Conservation (phyloP, 1,140 invertebrate species). For the Procambarus virginalis region DNA sequence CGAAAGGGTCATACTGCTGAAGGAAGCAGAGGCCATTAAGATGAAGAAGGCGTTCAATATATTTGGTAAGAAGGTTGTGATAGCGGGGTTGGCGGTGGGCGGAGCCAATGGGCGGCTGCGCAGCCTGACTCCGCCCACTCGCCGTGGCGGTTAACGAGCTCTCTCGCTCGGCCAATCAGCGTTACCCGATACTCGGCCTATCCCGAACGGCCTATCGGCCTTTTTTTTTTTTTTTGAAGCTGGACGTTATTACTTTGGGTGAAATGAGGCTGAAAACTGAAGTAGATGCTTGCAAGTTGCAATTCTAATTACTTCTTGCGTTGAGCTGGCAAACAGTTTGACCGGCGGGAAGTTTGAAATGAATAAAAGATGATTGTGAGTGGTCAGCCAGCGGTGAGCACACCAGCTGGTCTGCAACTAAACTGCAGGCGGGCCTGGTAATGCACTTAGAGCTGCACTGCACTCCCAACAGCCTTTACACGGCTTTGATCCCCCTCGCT, state of each 20-base stretch:
- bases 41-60: conserved; percentile 69
- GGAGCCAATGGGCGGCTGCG: conserved; percentile 53
- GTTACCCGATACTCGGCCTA: conserved; percentile 58
- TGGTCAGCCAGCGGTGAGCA: conserved; percentile 55
- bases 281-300: conserved; percentile 40
- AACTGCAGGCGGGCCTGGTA: conserved; percentile 62
- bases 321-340: conserved; percentile 14
- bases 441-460: conserved; percentile 65
- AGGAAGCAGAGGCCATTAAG: conserved; percentile 67
- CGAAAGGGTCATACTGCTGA: conserved; percentile 64
- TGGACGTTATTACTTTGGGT: conserved; percentile 66
- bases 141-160: conserved; percentile 40
- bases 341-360: conserved; percentile 46
- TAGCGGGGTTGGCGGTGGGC: conserved; percentile 55
- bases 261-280: conserved; percentile 61
- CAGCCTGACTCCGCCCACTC: conserved; percentile 50
- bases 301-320: conserved; percentile 55
- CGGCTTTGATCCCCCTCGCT: conserved; percentile 57
- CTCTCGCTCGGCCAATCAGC: conserved; percentile 58
- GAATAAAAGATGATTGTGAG: conserved; percentile 59
- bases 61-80: conserved; percentile 66
- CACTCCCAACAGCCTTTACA: conserved; percentile 59
- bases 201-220: conserved; percentile 53
- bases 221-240: conserved; percentile 54
- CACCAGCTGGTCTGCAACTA: conserved; percentile 48